Conservation (phyloP, 2,113 vertebrate species). For the Tupaia tana region DNA sequence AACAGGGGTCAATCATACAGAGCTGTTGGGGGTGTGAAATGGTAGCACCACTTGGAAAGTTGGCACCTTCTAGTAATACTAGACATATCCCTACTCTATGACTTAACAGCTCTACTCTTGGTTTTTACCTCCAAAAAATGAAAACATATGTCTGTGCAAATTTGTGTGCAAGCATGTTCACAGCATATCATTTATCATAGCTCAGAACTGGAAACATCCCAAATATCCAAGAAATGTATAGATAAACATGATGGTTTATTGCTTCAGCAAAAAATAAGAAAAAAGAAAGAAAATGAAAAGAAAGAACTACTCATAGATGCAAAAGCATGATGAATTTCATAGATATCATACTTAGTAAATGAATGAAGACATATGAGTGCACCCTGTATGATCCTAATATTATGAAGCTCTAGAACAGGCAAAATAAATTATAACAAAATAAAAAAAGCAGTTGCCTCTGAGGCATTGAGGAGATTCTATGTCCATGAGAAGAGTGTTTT, state of each 20-base stretch:
- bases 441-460: neutral
- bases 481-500: neutral
- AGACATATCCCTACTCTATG: neutral
- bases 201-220: neutral
- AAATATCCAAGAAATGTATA: neutral
- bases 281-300: neutral
- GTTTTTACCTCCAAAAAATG: neutral
- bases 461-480: neutral
- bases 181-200: neutral
- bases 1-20: neutral
- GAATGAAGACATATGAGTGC: neutral
- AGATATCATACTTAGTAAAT: neutral
- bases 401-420: neutral
- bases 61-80: neutral
- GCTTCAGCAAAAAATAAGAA: neutral
- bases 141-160: neutral
- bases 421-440: conserved; percentile 19
- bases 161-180: neutral
- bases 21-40: neutral
- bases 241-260: neutral
- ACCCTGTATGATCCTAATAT: neutral
- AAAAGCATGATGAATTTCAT: neutral
- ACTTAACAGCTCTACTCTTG: neutral
- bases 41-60: neutral
- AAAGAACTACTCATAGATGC: neutral